Conservation (phyloP, 2,888 invertebrate species). For the Conomelus anceps region DNA sequence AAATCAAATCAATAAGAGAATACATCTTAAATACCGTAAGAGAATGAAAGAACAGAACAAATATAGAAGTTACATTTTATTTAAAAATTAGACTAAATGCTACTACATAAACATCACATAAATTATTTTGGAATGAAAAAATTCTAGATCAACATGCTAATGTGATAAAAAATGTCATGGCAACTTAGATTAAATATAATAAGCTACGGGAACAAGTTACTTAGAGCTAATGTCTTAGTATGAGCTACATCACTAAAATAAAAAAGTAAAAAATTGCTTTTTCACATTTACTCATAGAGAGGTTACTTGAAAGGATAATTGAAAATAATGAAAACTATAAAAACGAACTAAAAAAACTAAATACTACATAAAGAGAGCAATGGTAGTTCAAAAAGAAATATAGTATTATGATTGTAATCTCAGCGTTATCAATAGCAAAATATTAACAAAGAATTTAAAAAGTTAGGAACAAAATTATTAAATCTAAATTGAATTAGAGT, state of each 20-base stretch:
- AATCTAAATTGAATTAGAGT: neutral
- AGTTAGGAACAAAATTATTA: neutral
- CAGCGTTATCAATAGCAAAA: neutral
- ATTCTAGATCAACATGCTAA: neutral
- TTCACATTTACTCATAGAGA: no score
- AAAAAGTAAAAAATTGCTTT: no score
- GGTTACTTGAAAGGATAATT: no score
- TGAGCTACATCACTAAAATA: neutral
- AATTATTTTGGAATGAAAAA: neutral
- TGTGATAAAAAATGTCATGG: no score
- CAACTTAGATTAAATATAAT: neutral
- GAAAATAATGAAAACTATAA: no score
- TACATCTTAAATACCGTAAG: neutral
- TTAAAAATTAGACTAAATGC: neutral
- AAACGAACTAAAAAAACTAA: no score
- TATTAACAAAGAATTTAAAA: neutral
- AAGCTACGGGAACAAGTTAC: no score
- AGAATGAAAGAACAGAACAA: neutral
- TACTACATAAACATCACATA: neutral
- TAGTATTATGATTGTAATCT: neutral
- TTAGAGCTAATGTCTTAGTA: neutral
- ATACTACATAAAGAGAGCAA: neutral
- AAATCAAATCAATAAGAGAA: no score
- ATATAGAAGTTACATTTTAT: neutral
- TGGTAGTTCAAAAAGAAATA: neutral